phyloP scores from a whole-genome alignment of 2,888 invertebrate genomes.

The Venusia cambrica region DNA sequence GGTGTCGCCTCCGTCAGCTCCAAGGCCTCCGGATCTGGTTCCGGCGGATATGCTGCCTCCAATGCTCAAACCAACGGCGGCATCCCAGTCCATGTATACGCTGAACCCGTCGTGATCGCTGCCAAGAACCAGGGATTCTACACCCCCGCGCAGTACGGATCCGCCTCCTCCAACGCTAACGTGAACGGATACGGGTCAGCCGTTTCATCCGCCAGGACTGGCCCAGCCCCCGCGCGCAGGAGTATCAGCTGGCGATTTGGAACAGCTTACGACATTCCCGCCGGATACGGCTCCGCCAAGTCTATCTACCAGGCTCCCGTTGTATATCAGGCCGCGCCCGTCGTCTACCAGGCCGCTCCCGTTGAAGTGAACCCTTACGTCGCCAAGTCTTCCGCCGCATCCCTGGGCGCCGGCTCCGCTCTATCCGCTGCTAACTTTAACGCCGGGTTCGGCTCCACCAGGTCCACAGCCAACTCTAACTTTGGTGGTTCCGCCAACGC shows the following conservation, averaged over 20 bases:
- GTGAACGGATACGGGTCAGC: conserved; percentile 45
- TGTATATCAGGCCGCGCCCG: conserved; percentile 7
- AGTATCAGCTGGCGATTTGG: conserved; percentile 66
- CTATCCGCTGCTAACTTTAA: conserved; percentile 40
- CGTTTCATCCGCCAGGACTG: conserved; percentile 43
- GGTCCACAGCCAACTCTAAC: conserved; percentile 26
- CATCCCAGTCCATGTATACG: conserved; percentile 9
- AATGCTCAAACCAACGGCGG: conserved; percentile 42
- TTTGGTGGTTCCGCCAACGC: conserved; percentile 31
- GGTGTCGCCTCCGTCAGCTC: conserved; percentile 28
- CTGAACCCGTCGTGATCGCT: conserved; percentile 36
- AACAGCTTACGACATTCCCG: conserved; percentile 53
- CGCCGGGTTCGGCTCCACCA: conserved; percentile 21
- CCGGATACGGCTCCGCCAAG: conserved; percentile 26
- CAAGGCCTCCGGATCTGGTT: conserved; percentile 34
- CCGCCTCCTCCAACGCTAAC: conserved; percentile 54
- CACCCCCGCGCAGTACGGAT: conserved; percentile 34
- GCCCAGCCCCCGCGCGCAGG: conserved; percentile 33
- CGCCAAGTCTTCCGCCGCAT: conserved; percentile 17
- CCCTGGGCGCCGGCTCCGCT: conserved; percentile 3
- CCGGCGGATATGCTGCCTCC: conserved; percentile 48
- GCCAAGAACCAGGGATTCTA: conserved; percentile 50
- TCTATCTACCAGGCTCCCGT: conserved; percentile 25
- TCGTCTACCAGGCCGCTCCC: conserved; percentile 8
- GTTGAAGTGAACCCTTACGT: conserved; percentile 20